phyloP scores from a whole-genome alignment of 2,113 vertebrate species.

The Puntigrus tetrazona region DNA sequence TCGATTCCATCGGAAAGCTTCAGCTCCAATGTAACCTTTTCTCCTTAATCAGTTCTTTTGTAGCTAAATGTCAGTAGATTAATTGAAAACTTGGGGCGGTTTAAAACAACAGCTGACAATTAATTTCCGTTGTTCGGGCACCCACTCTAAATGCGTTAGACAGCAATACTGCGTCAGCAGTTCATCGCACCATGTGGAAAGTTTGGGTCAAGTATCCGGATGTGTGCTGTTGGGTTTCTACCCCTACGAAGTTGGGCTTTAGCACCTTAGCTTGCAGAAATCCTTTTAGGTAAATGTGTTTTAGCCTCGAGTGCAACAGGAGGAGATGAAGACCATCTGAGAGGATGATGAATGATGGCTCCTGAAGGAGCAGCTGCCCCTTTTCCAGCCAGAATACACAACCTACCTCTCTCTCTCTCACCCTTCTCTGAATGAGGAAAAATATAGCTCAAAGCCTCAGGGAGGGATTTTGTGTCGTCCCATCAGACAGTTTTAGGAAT shows the following conservation, averaged over 20 bases:
- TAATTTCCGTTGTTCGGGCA: conserved; percentile 46
- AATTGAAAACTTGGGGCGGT: conserved; percentile 58
- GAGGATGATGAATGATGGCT: conserved; percentile 67
- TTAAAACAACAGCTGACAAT: conserved; percentile 64
- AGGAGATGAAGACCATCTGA: conserved; percentile 67
- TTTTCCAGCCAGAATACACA: conserved; percentile 61
- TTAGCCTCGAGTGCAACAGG: conserved; percentile 64
- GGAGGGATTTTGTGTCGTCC: conserved; percentile 63
- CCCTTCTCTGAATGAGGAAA: conserved; percentile 39
- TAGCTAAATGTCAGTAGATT: conserved; percentile 71
- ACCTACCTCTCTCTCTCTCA: conserved; percentile 51
- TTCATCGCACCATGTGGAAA: neutral
- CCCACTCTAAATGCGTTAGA: neutral
- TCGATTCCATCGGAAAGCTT: conserved; percentile 42
- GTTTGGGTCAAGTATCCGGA: neutral
- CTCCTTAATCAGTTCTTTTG: conserved; percentile 67
- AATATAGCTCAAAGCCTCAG: conserved; percentile 60
- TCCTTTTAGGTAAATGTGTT: conserved; percentile 68
- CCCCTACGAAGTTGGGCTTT: neutral
- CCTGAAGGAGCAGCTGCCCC: conserved; percentile 68
- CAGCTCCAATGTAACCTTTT: conserved; percentile 67
- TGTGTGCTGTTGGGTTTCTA: neutral
- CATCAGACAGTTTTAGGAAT: conserved; percentile 69
- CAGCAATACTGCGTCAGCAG: neutral
- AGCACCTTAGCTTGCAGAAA: conserved; percentile 55